phyloP scores from a whole-genome alignment of 2,888 invertebrate genomes.

The Thymelicus sylvestris region DNA sequence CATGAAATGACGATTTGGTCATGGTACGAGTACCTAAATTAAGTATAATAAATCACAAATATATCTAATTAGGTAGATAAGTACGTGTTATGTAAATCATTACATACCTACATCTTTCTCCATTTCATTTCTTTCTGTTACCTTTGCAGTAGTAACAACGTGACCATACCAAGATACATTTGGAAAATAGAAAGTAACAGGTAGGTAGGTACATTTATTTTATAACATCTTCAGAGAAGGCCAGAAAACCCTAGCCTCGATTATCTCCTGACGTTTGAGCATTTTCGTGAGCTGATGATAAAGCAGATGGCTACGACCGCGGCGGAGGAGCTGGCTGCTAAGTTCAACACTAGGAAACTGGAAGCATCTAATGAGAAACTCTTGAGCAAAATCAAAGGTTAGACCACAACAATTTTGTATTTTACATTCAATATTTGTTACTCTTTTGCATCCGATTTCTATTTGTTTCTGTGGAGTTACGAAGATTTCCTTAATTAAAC shows the following conservation, averaged over 20 bases:
- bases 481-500: too few relatives aligned
- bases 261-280: constrained; percentile 64
- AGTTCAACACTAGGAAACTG: constrained; percentile 69
- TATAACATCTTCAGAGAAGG: constrained; percentile 11
- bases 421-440: too few relatives aligned
- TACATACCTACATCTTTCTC: too few relatives aligned
- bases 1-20: constrained; percentile 19
- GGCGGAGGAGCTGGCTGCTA: constrained; percentile 72
- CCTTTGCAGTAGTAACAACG: too few relatives aligned
- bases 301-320: constrained; percentile 74
- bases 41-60: too few relatives aligned
- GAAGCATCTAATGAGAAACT: constrained; percentile 71
- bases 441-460: too few relatives aligned
- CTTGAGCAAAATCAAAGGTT: constrained; percentile 69
- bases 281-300: constrained; percentile 68
- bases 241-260: constrained; percentile 49
- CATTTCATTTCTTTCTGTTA: too few relatives aligned
- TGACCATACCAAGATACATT: too few relatives aligned
- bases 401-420: too few relatives aligned
- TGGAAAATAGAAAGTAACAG: too few relatives aligned
- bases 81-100: not conserved
- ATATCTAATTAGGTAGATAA: too few relatives aligned
- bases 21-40: not conserved
- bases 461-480: too few relatives aligned
- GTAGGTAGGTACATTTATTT: not conserved